Evolutionary conservation across 2,113 vertebrate species (phyloP), one percentile per base, ranked within the genome.

Genomic region (Erythrolamprus reginae): DNA sequence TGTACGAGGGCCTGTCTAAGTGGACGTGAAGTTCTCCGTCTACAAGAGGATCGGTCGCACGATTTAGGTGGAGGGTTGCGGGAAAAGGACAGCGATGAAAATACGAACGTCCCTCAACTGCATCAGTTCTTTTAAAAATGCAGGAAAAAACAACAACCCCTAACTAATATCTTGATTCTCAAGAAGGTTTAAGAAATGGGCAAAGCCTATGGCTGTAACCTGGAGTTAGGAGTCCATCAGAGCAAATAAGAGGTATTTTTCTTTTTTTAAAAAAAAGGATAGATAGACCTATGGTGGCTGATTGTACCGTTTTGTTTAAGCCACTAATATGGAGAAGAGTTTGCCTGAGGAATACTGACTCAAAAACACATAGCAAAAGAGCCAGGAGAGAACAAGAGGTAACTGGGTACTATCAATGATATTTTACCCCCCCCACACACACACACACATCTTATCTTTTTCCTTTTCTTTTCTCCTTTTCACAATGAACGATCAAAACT

Each of bases 31-130:
- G 90, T 48, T 91, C 52, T 90, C 93, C 93, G 88, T 90, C 86
- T 92, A 91, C 93, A 93, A 89, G 94, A 90, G 93, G 89, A 84
- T 92, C 7, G 38, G 92, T 90, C 51, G 33, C 24, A 0, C 24
- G 65, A 56, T 84, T 1, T 89, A 94, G 94, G 92, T 88, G 2
- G 92, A 47, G 88, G 93, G 89, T 15, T 26, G 45, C 90, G n/a
- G 1, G 33, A 58, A 13, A 5, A 89, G 91, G 90, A 90, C 38
- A 77, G 94, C 87, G 91, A 92, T 90, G 21, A 50, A 42, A 89
- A 86, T 70, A 45, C 52, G 21, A 47, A 1, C 88, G 42, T n/a
- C 90, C 86, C 90, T 45, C 88, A 86, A 0, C 17, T 89, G 0
- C 65, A 86, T 45, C 82, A 58, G 93, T 89, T 91, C 58, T 2